Percentiles rank a stretch among this genome's conserved stretches.
Conservation (phyloP, 2,797 vertebrate species). For the Pangasius sanitwongsei region DNA sequence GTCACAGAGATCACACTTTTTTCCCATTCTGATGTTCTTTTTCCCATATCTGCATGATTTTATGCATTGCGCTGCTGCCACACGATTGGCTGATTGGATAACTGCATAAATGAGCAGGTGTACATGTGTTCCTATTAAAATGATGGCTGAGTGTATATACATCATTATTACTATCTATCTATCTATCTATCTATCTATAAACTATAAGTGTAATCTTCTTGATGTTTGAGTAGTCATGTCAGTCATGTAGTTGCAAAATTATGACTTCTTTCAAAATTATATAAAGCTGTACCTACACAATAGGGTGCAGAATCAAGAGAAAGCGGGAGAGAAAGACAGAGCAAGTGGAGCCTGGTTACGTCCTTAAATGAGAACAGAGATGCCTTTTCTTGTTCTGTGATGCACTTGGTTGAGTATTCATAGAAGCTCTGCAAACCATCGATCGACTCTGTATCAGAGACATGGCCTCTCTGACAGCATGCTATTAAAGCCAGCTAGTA, state of each 20-base stretch:
- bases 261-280: background rate
- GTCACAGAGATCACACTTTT: no score
- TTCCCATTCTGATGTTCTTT: no score
- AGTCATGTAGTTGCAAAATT: background rate
- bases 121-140: no score
- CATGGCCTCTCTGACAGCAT: constrained; percentile 41
- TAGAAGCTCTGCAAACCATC: constrained; percentile 46
- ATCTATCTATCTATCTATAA: no score
- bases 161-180: no score
- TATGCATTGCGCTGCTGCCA: no score
- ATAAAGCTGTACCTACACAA: background rate
- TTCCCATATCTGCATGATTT: no score
- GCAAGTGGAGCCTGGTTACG: background rate
- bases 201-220: no score
- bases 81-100: no score
- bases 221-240: no score
- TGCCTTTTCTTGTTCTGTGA: constrained; percentile 35
- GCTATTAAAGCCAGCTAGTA: constrained; percentile 50
- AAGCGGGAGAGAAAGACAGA: constrained; percentile 24
- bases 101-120: no score
- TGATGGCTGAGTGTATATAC: no score
- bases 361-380: constrained; percentile 44
- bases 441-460: constrained; percentile 40
- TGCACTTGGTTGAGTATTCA: constrained; percentile 56
- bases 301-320: constrained; percentile 15